Base-by-base conservation (phyloP, 2,113 vertebrate species). In the Gadus macrocephalus region DNA sequence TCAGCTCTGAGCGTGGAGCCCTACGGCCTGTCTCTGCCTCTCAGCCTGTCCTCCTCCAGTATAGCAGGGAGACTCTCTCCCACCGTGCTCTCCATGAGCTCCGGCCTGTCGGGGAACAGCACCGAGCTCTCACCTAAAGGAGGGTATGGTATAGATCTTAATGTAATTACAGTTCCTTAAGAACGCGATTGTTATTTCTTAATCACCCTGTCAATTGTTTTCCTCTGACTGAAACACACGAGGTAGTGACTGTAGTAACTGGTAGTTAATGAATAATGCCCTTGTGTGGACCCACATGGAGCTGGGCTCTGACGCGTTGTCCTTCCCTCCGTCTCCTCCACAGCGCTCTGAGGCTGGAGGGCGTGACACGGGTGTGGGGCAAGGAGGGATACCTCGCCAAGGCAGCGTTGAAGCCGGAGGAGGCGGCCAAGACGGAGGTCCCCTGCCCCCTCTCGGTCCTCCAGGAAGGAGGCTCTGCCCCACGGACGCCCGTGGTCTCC, bases 1-100 rank as follows among this genome's bases (percentile, higher is more conserved):
- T 66, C 89, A 99, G 97, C 90, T 60, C 83, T 98, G 87, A 97
- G 92, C 87, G 93, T 97, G 88, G 95, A 98, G 87, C 96, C 96
- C 1, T 98, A 98, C 15, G 89, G 91, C 72, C 89, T 96, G 62
- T 95, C 94, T 4, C 91, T 98, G 88, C 91, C 93, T 56, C 88
- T 93, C 64, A 93, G 91, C 62, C 85, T 94, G 77, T 92, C 94
- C 2, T 91, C 93, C 22, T 93, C 92, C 66, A 92, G 91, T 64
- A 70, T 95, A 61, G 76, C 92, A 0, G 95, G 95, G 86, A 92
- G 96, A 38, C 95, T 96, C 79, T 99, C 96, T 66, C 96, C 97
- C 58, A 94, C 94, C 22, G 91, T 92, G 66, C 75, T 96, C 68
- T 99, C 97, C 66, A 79, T 95, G 65, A 93, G 93, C 85, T 99